A percentile compares a stretch with the other conserved stretches of the same genome.
Conservation (phyloP, 2,888 invertebrate genomes). For the Caenorhabditis sp. region DNA sequence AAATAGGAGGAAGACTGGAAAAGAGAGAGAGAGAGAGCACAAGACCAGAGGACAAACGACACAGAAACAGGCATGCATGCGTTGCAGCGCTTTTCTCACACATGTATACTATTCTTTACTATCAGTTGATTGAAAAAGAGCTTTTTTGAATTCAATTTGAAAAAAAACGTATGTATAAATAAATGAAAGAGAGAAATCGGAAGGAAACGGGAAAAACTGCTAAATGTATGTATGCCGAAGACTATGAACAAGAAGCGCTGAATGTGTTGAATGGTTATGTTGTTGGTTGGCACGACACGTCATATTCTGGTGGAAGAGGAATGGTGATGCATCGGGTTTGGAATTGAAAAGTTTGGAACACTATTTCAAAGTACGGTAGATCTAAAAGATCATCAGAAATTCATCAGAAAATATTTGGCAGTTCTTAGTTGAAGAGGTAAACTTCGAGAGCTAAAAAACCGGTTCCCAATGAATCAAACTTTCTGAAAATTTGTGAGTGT, state of each 20-base stretch:
- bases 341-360: too few species aligned
- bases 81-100: conserved; percentile 38
- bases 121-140: neutral
- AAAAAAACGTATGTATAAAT: conserved; percentile 8
- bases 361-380: too few species aligned
- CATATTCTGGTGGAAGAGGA: neutral
- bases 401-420: too few species aligned
- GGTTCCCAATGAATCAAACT: too few species aligned
- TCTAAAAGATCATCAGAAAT: too few species aligned
- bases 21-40: conserved; percentile 40
- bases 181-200: conserved; percentile 1
- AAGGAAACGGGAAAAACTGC: neutral
- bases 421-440: too few species aligned
- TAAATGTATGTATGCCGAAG: neutral
- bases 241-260: neutral
- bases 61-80: conserved; percentile 46
- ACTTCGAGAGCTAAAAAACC: too few species aligned
- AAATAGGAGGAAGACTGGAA: conserved; percentile 13
- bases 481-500: too few species aligned
- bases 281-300: conserved; percentile 35
- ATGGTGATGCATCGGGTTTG: neutral
- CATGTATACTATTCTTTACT: neutral
- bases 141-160: neutral
- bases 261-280: conserved; percentile 20
- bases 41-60: conserved; percentile 30